These are phyloP conservation scores for Mormyrops boulengeri DNA, from an alignment of 2,797 vertebrate species.

Conservation along the genomic window DNA sequence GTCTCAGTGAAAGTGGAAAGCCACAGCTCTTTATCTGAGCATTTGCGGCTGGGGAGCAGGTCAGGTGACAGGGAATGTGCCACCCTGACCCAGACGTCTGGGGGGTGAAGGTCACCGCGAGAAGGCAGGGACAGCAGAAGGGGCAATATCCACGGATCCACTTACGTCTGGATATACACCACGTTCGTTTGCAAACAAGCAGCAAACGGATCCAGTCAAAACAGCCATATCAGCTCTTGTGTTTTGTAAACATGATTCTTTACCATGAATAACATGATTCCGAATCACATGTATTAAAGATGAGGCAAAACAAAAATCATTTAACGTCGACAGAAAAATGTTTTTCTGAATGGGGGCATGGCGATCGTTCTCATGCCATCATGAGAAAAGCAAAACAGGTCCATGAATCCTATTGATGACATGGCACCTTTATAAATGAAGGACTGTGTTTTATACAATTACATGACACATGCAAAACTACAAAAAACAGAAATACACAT, in stretches of 20 bases:
- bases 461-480: not conserved
- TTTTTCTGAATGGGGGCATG: not conserved
- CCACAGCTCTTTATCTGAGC: slow-evolving; percentile 55
- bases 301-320: not conserved
- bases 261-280: not conserved
- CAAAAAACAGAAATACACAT: not conserved
- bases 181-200: not conserved
- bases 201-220: not conserved
- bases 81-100: slow-evolving; percentile 48
- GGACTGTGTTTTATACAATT: not conserved
- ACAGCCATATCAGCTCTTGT: not conserved
- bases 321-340: not conserved
- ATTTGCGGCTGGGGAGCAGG: slow-evolving; percentile 55
- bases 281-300: not conserved
- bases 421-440: not conserved
- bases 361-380: not conserved
- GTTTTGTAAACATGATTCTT: slow-evolving; percentile 1
- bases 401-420: not conserved
- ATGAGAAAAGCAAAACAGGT: not conserved
- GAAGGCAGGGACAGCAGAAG: slow-evolving; percentile 23
- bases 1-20: slow-evolving; percentile 44
- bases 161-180: not conserved
- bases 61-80: slow-evolving; percentile 53
- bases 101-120: slow-evolving; percentile 49
- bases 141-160: not conserved